A percentile compares a stretch with the other conserved stretches of the same genome.
Evolutionary conservation across 2,113 vertebrate genomes (phyloP).

Genomic region (Lipophrys pholis): DNA sequence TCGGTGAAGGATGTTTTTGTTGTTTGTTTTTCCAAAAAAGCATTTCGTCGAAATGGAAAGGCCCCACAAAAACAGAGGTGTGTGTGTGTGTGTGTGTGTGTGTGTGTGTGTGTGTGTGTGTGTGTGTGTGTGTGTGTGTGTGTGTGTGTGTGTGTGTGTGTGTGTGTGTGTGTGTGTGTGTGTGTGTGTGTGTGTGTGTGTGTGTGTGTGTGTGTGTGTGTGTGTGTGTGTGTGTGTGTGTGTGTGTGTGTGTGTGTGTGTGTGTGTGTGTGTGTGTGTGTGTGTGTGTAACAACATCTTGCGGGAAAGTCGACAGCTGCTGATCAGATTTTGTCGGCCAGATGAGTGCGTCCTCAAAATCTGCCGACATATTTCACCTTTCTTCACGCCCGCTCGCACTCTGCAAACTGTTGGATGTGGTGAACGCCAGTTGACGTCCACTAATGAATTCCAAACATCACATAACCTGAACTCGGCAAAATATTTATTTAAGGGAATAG

Average conservation of each 20-base stretch:
- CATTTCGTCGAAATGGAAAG: too few relatives aligned
- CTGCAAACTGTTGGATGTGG: conserved; percentile 8
- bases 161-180: too few relatives aligned
- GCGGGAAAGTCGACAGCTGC: neutral
- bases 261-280: neutral
- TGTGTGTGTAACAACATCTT: neutral
- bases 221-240: neutral
- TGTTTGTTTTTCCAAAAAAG: too few relatives aligned
- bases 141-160: neutral
- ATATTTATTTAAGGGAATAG: conserved; percentile 5
- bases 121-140: too few relatives aligned
- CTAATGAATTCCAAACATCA: neutral
- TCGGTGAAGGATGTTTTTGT: too few relatives aligned
- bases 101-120: neutral
- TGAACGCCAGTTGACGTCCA: conserved; percentile 9
- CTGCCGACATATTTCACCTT: conserved; percentile 21
- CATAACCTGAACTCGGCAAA: neutral
- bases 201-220: neutral
- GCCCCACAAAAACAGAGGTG: too few relatives aligned
- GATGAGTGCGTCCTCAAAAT: conserved; percentile 22
- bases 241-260: neutral
- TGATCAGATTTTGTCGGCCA: conserved; percentile 5
- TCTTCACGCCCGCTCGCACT: neutral
- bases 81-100: too few relatives aligned
- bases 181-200: neutral